Base-by-base conservation (phyloP, 2,797 vertebrate genomes). In the Alosa sapidissima region DNA sequence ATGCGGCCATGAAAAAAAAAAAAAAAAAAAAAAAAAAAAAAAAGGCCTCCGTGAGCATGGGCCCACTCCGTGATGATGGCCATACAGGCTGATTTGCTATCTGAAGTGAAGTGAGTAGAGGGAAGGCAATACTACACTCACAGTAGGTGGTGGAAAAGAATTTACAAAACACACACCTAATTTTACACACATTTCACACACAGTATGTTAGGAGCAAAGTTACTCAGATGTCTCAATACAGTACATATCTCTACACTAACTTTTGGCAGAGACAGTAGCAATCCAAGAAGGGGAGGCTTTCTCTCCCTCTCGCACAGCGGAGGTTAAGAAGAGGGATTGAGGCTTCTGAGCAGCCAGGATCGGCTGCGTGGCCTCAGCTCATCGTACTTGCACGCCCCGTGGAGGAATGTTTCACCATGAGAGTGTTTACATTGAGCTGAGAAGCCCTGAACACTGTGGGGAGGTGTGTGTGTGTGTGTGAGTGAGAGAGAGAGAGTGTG, bases 351-450 rank as follows among this genome's bases (percentile, higher is more conserved):
- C 8, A 16, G 14, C 16, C 72, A 21, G 41, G 72, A 36, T 78
- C 19, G 68, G 36, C 68, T 75, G 68, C 36, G 5, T 36, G 13
- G 68, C 14, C 62, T 41, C 36, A 19, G 68, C 13, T 75, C 41
- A 5, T 45, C 41, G 16, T 78, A 47, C 36, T 72, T 14, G 68
- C 68, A 72, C 72, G 8, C 72, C 72, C 41, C 41, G 5, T 7
- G 6, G 72, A 47, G 72, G 72, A 78, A 78, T 78, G 72, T 78
- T 78, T 47, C 72, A 45, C 72, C 72, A 78, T 45, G 72, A 75
- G 16, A 78, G 36, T 78, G 72, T 78, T 78, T 78, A 78, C 72
- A 78, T 78, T 78, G 72, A 78, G n/a, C 68, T 16, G 68, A 75
- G 68, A 45, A 75, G 72, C 72, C 72, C 72, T 45, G 36, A 45